Percentiles rank a stretch among this genome's conserved stretches.
Evolutionary conservation across 2,888 invertebrate genomes (phyloP).

Genomic region (Polydrusus cervinus): DNA sequence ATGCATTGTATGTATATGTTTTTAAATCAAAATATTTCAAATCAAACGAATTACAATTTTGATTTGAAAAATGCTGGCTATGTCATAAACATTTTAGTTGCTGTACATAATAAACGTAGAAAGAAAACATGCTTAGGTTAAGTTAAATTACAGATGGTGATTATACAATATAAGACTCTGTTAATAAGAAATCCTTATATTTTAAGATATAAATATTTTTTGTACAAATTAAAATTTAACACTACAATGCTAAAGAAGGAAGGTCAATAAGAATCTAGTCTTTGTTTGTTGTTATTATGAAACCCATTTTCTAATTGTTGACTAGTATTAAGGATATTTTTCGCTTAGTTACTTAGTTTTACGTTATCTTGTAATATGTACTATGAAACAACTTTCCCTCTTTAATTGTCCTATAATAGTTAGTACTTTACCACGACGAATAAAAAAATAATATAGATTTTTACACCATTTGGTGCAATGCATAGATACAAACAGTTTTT

Average conservation of each 20-base stretch:
- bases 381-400: not conserved
- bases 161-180: not conserved
- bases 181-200: not conserved
- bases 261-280: slow-evolving; percentile 19
- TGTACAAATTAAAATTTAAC: slow-evolving; percentile 9
- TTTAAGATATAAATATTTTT: slow-evolving; percentile 4
- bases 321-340: slow-evolving; percentile 35
- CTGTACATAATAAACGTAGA: too few species aligned
- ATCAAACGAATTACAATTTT: too few species aligned
- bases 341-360: not conserved
- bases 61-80: too few species aligned
- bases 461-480: too few species aligned
- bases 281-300: slow-evolving; percentile 12
- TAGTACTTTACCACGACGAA: too few species aligned
- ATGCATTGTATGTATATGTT: too few species aligned
- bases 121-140: not conserved
- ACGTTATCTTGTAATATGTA: not conserved
- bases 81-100: too few species aligned
- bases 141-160: not conserved
- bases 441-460: too few species aligned
- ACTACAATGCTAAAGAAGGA: not conserved
- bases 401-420: too few species aligned
- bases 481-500: too few species aligned
- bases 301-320: slow-evolving; percentile 29
- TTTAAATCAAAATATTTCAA: too few species aligned